A percentile compares a stretch with the other conserved stretches of the same genome.
These are phyloP conservation scores for Saccostrea cuccullata DNA, from an alignment of 1,140 invertebrate genomes.

Conservation along the genomic window DNA sequence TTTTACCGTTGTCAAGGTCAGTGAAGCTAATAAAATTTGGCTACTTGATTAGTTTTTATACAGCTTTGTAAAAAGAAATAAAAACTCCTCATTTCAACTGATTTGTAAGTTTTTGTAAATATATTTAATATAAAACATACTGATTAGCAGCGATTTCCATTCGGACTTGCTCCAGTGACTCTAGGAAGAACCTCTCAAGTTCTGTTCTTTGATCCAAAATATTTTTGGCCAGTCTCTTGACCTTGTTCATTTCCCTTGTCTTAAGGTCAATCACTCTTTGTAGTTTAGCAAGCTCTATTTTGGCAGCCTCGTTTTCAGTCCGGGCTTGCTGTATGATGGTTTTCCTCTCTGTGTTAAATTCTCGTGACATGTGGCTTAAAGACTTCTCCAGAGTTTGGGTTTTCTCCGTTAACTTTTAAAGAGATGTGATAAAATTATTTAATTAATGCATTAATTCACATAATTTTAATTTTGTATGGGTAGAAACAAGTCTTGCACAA, in stretches of 20 bases:
- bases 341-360: conserved; percentile 75
- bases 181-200: conserved; percentile 78
- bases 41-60: neutral
- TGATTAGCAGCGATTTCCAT: conserved; percentile 76
- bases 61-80: neutral
- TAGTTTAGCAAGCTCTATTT: conserved; percentile 75
- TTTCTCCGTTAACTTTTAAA: conserved; percentile 73
- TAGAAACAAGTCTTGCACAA: too few species aligned
- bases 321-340: conserved; percentile 63
- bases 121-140: conserved; percentile 64
- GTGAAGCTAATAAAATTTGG: conserved; percentile 5
- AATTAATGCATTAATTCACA: too few species aligned
- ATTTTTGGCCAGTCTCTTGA: conserved; percentile 77
- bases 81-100: neutral
- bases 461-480: too few species aligned
- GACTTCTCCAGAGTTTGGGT: conserved; percentile 75
- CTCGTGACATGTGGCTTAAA: conserved; percentile 75
- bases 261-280: conserved; percentile 77
- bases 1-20: conserved; percentile 9
- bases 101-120: neutral
- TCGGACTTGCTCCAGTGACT: conserved; percentile 76
- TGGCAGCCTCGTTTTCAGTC: conserved; percentile 73
- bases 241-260: conserved; percentile 78
- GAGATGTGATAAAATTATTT: conserved; percentile 8
- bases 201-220: conserved; percentile 78